Evolutionary conservation across 2,113 vertebrate species (phyloP), one percentile per base, ranked within the genome.

Genomic region (Myrmecophaga tridactyla): DNA sequence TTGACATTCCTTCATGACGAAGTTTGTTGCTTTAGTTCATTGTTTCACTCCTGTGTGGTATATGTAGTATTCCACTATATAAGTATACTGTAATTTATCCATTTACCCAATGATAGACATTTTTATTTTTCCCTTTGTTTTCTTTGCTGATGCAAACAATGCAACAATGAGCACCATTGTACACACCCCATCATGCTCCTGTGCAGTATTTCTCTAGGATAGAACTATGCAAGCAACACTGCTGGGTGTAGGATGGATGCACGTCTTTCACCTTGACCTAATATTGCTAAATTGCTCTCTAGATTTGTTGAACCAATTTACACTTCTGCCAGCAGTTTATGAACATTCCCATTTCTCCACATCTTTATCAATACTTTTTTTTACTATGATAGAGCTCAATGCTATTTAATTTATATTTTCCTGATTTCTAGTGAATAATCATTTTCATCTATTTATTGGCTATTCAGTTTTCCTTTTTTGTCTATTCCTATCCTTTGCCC

Each of bases 231-330:
- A 69, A 15, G 25, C 8, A 11, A 6, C 20, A 43, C 21, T 4
- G 6, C 31, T 58, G 20, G 7, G 34, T 14, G 2, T 36, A 51
- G 41, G 21, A 31, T 3, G 1, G 3, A n/a, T 0, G 1, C 8
- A 8, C 25, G 25, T 21, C 48, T 43, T n/a, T 69, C 25, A 6
- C 10, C 18, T 84, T 39, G 41, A 73, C 60, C 65, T 62, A 31
- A 75, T 23, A 18, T 23, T n/a, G 8, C 25, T 60, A 34, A 2
- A 56, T 21, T 36, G 29, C 20, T 36, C 51, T 25, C 21, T 25
- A 31, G 43, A 48, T 15, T 65, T 4, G 1, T 17, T 21, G 20
- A 89, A 39, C 11, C 46, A 15, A 9, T 23, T 69, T 34, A 73
- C 15, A 23, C 9, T 4, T 69, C 10, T 48, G 12, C 25, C 13